phyloP scores from a whole-genome alignment of 1,140 invertebrate species.

The Drosophila funebris region DNA sequence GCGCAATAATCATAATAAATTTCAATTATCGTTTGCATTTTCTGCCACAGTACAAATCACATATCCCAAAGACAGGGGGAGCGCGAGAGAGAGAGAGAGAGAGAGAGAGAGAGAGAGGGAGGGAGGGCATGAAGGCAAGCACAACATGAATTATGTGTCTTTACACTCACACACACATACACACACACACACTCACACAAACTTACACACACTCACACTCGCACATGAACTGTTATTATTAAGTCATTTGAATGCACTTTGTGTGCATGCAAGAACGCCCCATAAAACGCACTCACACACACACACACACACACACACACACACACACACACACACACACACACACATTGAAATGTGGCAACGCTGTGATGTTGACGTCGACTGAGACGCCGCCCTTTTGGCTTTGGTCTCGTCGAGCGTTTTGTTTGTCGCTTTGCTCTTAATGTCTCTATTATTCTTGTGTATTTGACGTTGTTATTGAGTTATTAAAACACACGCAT shows the following conservation, averaged over 20 bases:
- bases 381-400: slow-evolving; percentile 29
- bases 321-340: neutral
- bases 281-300: slow-evolving; percentile 36
- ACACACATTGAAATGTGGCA: slow-evolving; percentile 41
- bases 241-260: slow-evolving; percentile 82
- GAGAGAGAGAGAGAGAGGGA: neutral
- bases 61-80: slow-evolving; percentile 20
- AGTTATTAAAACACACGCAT: slow-evolving; percentile 73
- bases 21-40: slow-evolving; percentile 81
- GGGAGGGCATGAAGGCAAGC: neutral
- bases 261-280: slow-evolving; percentile 36
- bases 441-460: slow-evolving; percentile 80
- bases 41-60: slow-evolving; percentile 44
- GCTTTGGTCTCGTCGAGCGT: slow-evolving; percentile 23
- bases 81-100: neutral
- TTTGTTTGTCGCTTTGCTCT: slow-evolving; percentile 61
- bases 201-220: neutral
- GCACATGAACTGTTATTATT: slow-evolving; percentile 65
- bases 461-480: slow-evolving; percentile 77
- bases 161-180: slow-evolving; percentile 11
- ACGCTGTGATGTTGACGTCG: slow-evolving; percentile 4
- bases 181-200: neutral
- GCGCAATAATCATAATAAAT: slow-evolving; percentile 83
- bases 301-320: slow-evolving; percentile 11
- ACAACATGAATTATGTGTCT: slow-evolving; percentile 56